Conservation (phyloP, 2,888 invertebrate species). For the Lottia scabra region DNA sequence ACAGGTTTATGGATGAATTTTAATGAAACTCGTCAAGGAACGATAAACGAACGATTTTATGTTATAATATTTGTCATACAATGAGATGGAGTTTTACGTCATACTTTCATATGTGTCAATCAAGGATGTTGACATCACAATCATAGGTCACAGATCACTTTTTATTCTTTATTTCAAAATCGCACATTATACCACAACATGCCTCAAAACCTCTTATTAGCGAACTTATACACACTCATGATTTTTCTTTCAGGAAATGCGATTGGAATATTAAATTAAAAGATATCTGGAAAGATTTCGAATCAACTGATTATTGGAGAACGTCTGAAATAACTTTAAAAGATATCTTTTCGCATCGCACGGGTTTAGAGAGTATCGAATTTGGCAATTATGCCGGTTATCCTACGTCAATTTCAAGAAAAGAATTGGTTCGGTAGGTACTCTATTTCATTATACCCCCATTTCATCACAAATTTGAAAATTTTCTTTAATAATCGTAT, state of each 20-base stretch:
- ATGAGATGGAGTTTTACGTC: not conserved
- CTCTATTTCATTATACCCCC: too few species aligned
- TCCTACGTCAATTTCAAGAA: not conserved
- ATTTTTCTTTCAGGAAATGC: not conserved
- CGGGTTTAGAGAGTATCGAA: not conserved
- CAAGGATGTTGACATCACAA: too few species aligned
- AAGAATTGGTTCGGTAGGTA: not conserved
- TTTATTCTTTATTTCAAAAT: too few species aligned
- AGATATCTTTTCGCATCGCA: conserved; percentile 7
- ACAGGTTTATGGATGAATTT: too few species aligned
- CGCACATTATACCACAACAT: too few species aligned
- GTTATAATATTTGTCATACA: not conserved
- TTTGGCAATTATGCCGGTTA: not conserved
- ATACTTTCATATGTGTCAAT: not conserved
- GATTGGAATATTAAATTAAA: not conserved
- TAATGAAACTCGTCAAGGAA: too few species aligned
- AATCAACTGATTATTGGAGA: not conserved
- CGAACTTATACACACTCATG: too few species aligned
- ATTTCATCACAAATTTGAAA: too few species aligned
- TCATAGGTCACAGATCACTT: too few species aligned
- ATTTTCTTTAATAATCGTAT: too few species aligned
- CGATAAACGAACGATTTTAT: too few species aligned
- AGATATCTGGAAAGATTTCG: not conserved
- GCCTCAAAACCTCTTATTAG: too few species aligned
- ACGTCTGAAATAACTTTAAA: not conserved